Evolutionary conservation across 1,140 invertebrate genomes (phyloP).

Genomic region (Chrysomallon squamiferum): DNA sequence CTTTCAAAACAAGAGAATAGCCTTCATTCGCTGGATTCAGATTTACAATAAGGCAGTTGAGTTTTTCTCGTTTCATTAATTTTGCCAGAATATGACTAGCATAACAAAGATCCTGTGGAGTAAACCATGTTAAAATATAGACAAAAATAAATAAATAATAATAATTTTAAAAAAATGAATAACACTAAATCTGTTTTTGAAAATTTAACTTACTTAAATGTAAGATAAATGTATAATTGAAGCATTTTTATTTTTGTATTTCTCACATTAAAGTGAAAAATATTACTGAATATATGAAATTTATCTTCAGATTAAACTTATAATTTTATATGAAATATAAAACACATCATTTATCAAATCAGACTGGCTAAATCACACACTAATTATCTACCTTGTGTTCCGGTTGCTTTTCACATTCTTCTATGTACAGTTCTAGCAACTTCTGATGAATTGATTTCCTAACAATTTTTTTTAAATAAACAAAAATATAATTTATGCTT

Average conservation of each 20-base stretch:
- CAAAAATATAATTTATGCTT: background rate
- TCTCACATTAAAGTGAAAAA: no score
- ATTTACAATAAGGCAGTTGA: conserved; percentile 89
- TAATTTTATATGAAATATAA: no score
- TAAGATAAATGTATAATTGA: background rate
- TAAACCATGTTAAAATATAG: conserved; percentile 1
- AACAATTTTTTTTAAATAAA: conserved; percentile 6
- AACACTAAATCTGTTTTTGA: background rate
- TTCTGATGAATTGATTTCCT: conserved; percentile 60
- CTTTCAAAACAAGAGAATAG: conserved; percentile 82
- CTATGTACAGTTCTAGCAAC: conserved; percentile 58
- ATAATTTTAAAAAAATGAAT: background rate
- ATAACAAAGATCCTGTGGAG: conserved; percentile 68
- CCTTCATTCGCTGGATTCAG: conserved; percentile 90
- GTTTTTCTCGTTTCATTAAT: conserved; percentile 80
- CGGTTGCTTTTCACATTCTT: conserved; percentile 53
- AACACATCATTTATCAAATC: no score
- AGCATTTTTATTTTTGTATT: no score
- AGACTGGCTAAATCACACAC: no score
- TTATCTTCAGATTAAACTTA: no score
- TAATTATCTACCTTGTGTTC: conserved; percentile 43
- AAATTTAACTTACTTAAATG: background rate
- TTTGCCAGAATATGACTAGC: conserved; percentile 84
- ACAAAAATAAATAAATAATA: no score
- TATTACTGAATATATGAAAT: no score